Conservation (phyloP, 1,140 invertebrate genomes). For the Lasaia peninsularis region DNA sequence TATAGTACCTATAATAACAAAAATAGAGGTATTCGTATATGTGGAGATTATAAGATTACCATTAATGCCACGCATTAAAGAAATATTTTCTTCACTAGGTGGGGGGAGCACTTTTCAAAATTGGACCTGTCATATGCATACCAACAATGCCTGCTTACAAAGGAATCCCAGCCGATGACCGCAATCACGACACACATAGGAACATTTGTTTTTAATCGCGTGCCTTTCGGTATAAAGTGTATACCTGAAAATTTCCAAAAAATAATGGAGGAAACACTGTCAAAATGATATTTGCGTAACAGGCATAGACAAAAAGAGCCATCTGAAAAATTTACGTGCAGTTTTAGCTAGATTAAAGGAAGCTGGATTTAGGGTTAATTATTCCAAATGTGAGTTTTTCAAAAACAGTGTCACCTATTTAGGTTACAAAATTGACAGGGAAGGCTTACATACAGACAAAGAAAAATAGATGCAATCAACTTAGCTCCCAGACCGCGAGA, state of each 20-base stretch:
- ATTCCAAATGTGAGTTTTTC: slow-evolving; percentile 35
- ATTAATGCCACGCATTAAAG: slow-evolving; percentile 41
- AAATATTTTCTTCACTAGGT: slow-evolving; percentile 38
- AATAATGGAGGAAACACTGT: slow-evolving; percentile 39
- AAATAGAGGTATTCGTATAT: slow-evolving; percentile 29
- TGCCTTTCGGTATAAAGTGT: slow-evolving; percentile 38
- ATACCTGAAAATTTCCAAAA: slow-evolving; percentile 47
- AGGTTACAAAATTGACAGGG: slow-evolving; percentile 47
- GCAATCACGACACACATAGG: slow-evolving; percentile 42
- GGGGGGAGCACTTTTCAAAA: slow-evolving; percentile 38
- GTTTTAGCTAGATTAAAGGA: slow-evolving; percentile 28
- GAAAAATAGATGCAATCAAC: slow-evolving; percentile 51
- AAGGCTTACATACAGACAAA: slow-evolving; percentile 41
- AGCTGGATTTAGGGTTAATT: slow-evolving; percentile 32
- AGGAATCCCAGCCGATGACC: slow-evolving; percentile 34
- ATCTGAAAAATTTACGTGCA: slow-evolving; percentile 24
- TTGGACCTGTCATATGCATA: slow-evolving; percentile 36
- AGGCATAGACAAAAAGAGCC: slow-evolving; percentile 29
- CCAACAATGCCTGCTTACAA: slow-evolving; percentile 30
- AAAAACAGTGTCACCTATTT: slow-evolving; percentile 36
- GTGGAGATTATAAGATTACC: slow-evolving; percentile 35
- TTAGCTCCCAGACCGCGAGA: slow-evolving; percentile 44
- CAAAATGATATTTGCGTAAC: slow-evolving; percentile 41
- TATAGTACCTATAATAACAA: slow-evolving; percentile 31
- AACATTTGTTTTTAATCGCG: slow-evolving; percentile 34